These are phyloP conservation scores for Nesidiocoris tenuis DNA, from an alignment of 2,888 invertebrate genomes.

Conservation along the genomic window DNA sequence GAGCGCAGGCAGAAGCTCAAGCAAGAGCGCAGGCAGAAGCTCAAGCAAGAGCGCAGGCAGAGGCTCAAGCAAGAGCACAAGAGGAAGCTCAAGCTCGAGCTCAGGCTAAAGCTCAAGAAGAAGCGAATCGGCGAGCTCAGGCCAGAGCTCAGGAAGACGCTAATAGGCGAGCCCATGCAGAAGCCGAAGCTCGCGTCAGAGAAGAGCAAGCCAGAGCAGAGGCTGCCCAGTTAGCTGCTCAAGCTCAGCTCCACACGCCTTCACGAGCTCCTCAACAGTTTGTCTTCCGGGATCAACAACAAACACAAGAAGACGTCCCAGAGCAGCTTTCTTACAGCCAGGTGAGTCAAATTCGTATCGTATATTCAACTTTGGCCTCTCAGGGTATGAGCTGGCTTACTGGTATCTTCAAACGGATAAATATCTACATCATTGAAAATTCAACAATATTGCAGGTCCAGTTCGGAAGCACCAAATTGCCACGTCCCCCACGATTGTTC, in stretches of 20 bases:
- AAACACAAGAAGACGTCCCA: neutral
- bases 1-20: constrained; percentile 30
- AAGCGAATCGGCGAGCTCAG: neutral
- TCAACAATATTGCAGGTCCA: constrained; percentile 9
- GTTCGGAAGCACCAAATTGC: constrained; percentile 19
- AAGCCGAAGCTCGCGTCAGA: neutral
- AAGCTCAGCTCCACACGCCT: constrained; percentile 15
- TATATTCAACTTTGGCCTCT: too few species aligned
- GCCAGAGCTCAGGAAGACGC: neutral
- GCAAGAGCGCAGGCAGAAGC: constrained; percentile 22
- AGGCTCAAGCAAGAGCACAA: neutral
- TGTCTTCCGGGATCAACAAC: constrained; percentile 4
- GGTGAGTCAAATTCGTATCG: too few species aligned
- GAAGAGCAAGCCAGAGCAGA: constrained; percentile 10
- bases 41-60: constrained; percentile 26
- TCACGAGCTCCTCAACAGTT: neutral
- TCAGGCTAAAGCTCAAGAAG: constrained; percentile 1
- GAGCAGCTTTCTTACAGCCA: constrained; percentile 24
- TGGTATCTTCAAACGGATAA: too few species aligned
- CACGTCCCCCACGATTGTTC: neutral
- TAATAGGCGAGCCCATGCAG: neutral
- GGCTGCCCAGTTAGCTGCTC: constrained; percentile 12
- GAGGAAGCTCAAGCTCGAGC: constrained; percentile 8
- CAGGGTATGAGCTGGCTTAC: too few species aligned
- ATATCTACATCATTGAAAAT: too few species aligned